Evolutionary conservation across 2,888 invertebrate genomes (phyloP).

Genomic region (Frankliniella intonsa): DNA sequence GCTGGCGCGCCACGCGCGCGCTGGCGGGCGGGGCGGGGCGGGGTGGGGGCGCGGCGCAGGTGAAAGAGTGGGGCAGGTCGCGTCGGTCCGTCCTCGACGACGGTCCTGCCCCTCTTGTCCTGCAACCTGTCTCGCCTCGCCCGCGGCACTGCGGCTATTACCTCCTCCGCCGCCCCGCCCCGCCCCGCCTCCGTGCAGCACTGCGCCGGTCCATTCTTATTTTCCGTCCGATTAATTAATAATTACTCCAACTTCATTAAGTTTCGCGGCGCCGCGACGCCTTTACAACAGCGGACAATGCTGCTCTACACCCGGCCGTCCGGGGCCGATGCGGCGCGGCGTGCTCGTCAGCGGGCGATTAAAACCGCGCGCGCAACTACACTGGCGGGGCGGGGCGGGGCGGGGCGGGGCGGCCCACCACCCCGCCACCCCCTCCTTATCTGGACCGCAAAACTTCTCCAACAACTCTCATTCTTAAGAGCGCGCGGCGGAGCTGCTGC

Average conservation of each 20-base stretch:
- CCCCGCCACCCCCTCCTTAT: conserved; percentile 12
- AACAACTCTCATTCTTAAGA: conserved; percentile 28
- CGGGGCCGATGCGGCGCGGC: neutral
- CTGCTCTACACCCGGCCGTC: neutral
- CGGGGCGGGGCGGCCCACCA: neutral
- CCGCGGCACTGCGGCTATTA: too few species aligned
- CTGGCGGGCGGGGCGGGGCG: too few species aligned
- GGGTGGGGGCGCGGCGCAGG: too few species aligned
- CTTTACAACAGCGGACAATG: neutral
- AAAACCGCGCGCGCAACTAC: neutral
- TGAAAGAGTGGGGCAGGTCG: too few species aligned
- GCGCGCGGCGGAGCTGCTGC: neutral
- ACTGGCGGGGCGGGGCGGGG: neutral
- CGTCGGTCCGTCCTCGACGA: too few species aligned
- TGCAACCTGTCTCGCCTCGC: too few species aligned
- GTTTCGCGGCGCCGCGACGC: neutral
- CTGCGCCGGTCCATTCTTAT: neutral
- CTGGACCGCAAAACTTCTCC: conserved; percentile 11
- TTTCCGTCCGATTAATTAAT: conserved; percentile 3
- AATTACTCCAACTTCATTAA: neutral
- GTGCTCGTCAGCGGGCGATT: neutral
- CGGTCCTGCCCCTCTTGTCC: too few species aligned
- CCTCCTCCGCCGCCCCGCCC: too few species aligned
- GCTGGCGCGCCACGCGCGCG: too few species aligned
- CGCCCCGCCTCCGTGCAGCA: neutral